Percentiles rank a stretch among this genome's conserved stretches.
These are phyloP conservation scores for Cuniculus paca DNA, from an alignment of 2,797 vertebrate genomes.

Conservation along the genomic window DNA sequence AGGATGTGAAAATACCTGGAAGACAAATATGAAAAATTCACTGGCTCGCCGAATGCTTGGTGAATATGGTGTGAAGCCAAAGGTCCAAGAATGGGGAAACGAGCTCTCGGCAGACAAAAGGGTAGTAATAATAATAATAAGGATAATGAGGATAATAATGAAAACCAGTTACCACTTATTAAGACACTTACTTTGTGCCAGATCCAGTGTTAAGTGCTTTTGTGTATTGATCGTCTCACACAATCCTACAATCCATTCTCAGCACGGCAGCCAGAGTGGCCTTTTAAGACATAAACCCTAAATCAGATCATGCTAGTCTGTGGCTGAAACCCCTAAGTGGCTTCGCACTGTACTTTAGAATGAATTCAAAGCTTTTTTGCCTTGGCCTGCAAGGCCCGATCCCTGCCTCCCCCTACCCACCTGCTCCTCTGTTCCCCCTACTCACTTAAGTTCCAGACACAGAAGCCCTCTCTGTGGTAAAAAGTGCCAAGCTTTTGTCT, in stretches of 20 bases:
- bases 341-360: constrained; percentile 59
- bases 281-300: constrained; percentile 79
- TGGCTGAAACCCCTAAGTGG: constrained; percentile 63
- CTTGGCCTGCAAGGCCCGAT: neutral
- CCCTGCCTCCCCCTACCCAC: neutral
- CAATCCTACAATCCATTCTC: constrained; percentile 63
- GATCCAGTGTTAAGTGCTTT: constrained; percentile 78
- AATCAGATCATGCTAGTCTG: constrained; percentile 68
- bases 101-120: constrained; percentile 47
- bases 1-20: constrained; percentile 46
- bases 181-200: constrained; percentile 75
- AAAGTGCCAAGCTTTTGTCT: neutral
- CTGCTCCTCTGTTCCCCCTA: neutral
- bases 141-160: constrained; percentile 73
- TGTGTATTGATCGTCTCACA: constrained; percentile 65
- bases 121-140: constrained; percentile 44
- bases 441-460: neutral
- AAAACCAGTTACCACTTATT: constrained; percentile 79
- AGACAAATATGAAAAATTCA: constrained; percentile 9
- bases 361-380: constrained; percentile 60
- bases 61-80: neutral
- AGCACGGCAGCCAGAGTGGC: constrained; percentile 46
- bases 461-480: neutral
- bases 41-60: neutral
- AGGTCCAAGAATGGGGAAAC: neutral